These are phyloP conservation scores for Suricata suricatta DNA, from an alignment of 2,113 vertebrate species.

Conservation along the genomic window DNA sequence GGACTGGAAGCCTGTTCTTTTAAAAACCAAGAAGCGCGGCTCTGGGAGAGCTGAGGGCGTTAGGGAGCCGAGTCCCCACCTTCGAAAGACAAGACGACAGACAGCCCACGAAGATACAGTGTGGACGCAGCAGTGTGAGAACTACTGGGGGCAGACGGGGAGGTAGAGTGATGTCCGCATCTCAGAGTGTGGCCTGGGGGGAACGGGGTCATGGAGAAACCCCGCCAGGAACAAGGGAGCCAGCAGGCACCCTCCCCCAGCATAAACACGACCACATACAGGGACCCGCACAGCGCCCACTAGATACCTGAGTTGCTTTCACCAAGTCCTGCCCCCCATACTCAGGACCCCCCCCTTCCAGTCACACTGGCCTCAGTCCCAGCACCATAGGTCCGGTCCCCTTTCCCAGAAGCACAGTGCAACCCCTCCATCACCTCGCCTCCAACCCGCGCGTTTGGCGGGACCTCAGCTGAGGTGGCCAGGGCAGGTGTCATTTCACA, in stretches of 20 bases:
- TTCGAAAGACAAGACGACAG: neutral
- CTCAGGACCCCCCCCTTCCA: neutral
- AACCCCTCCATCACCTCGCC: no score
- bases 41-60: neutral
- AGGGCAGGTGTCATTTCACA: neutral
- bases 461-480: neutral
- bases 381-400: no score
- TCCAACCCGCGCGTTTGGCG: no score
- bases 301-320: neutral
- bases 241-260: no score
- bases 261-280: no score
- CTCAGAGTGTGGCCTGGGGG: neutral
- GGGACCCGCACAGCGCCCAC: neutral
- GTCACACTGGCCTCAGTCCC: neutral
- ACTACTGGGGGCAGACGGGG: no score
- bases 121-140: neutral
- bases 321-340: neutral
- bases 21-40: no score
- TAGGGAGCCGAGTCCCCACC: neutral
- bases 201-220: neutral
- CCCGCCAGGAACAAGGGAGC: no score
- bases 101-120: neutral
- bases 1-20: neutral
- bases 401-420: no score
- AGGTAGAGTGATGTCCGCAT: neutral